Percentiles rank a stretch among this genome's conserved stretches.
phyloP scores from a whole-genome alignment of 2,797 vertebrate genomes.

The Leptoclinus maculatus region DNA sequence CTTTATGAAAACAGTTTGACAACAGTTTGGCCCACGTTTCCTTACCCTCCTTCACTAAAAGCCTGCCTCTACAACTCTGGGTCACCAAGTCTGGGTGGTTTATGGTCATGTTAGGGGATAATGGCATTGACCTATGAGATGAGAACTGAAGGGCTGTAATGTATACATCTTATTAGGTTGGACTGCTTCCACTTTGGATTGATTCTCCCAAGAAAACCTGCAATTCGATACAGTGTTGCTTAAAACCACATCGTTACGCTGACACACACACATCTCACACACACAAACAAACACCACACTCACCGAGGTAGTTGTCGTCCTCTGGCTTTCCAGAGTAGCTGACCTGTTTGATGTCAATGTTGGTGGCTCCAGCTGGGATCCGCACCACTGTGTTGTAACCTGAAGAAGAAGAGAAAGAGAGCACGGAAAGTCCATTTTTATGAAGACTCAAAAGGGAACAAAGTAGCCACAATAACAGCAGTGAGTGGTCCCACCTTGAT shows the following conservation, averaged over 20 bases:
- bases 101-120: constrained; percentile 45
- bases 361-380: constrained; percentile 96
- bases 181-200: constrained; percentile 44
- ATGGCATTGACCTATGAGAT: constrained; percentile 57
- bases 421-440: not conserved
- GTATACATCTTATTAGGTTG: constrained; percentile 41
- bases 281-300: constrained; percentile 54
- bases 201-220: constrained; percentile 38
- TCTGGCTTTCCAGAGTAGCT: constrained; percentile 96
- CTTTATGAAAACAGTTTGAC: constrained; percentile 55
- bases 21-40: constrained; percentile 44
- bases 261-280: not conserved
- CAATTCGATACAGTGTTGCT: constrained; percentile 43
- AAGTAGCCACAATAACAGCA: constrained; percentile 26
- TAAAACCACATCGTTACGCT: constrained; percentile 23
- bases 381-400: constrained; percentile 94
- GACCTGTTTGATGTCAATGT: constrained; percentile 94
- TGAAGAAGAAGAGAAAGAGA: constrained; percentile 57
- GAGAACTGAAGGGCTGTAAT: constrained; percentile 36
- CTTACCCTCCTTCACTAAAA: constrained; percentile 29
- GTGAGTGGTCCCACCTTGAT: constrained; percentile 29
- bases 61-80: constrained; percentile 32
- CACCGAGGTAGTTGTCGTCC: constrained; percentile 98
- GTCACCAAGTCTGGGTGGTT: constrained; percentile 52
- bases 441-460: constrained; percentile 6